Evolutionary conservation across 2,113 vertebrate genomes (phyloP).

Genomic region (Hyla sarda): DNA sequence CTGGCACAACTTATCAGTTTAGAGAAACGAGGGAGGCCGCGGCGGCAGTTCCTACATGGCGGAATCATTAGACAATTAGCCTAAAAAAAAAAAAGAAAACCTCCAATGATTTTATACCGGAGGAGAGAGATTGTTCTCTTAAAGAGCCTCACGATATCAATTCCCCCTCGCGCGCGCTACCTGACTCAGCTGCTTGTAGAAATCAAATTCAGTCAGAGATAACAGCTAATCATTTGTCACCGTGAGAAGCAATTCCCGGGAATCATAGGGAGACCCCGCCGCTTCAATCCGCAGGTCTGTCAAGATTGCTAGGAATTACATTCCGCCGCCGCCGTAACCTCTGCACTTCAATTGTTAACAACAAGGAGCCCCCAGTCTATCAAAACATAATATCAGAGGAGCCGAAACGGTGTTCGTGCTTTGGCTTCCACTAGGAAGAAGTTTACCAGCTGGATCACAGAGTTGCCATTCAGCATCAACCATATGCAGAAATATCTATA

Average conservation of each 20-base stretch:
- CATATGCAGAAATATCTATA: no score
- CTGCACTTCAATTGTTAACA: constrained; percentile 83
- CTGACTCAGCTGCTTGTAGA: constrained; percentile 94
- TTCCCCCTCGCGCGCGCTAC: constrained; percentile 90
- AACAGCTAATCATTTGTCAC: constrained; percentile 98
- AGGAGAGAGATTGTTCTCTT: constrained; percentile 71
- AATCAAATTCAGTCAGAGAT: constrained; percentile 96
- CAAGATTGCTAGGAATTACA: constrained; percentile 95
- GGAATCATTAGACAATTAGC: constrained; percentile 28
- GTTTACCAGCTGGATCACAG: constrained; percentile 82
- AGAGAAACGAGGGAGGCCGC: background rate
- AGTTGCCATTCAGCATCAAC: constrained; percentile 66
- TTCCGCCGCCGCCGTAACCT: constrained; percentile 84
- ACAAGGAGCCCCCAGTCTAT: constrained; percentile 82
- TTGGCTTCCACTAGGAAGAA: constrained; percentile 84
- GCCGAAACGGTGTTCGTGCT: constrained; percentile 82
- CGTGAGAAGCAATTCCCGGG: constrained; percentile 96
- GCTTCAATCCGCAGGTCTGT: constrained; percentile 91
- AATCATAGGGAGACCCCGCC: constrained; percentile 90
- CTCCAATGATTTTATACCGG: constrained; percentile 13
- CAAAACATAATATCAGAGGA: constrained; percentile 84
- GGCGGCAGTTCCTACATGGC: background rate
- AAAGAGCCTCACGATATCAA: constrained; percentile 81
- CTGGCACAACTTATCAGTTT: background rate
- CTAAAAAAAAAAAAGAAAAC: no score